Evolutionary conservation across 2,888 invertebrate genomes (phyloP).

Genomic region (Venusia cambrica): DNA sequence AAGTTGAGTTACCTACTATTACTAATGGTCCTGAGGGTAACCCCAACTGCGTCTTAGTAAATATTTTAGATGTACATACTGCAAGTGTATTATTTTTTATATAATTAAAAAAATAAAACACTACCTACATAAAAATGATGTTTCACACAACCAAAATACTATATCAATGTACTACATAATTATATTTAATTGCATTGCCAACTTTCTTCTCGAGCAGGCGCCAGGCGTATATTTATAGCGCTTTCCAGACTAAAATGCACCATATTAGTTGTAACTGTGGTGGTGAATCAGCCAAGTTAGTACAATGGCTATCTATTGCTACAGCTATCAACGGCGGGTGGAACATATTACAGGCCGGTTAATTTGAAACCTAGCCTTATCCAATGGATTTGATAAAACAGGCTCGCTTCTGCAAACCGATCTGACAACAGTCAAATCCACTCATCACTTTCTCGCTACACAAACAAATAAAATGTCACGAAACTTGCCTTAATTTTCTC

Average conservation of each 20-base stretch:
- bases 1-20: no score
- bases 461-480: slow-evolving; percentile 72
- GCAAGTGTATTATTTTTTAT: no score
- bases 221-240: slow-evolving; percentile 43
- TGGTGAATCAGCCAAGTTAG: slow-evolving; percentile 41
- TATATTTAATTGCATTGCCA: slow-evolving; percentile 23
- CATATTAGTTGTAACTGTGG: slow-evolving; percentile 33
- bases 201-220: slow-evolving; percentile 52
- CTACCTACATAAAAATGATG: no score
- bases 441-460: slow-evolving; percentile 72
- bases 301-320: slow-evolving; percentile 47
- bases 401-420: slow-evolving; percentile 60
- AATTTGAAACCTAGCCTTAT: slow-evolving; percentile 63
- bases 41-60: no score
- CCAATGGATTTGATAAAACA: slow-evolving; percentile 61
- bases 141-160: neutral
- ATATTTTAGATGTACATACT: no score
- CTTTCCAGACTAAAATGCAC: slow-evolving; percentile 31
- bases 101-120: no score
- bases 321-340: slow-evolving; percentile 59
- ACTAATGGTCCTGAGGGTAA: no score
- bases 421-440: slow-evolving; percentile 73
- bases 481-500: slow-evolving; percentile 57
- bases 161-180: neutral
- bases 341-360: slow-evolving; percentile 58